A percentile compares a stretch with the other conserved stretches of the same genome.
phyloP scores from a whole-genome alignment of 2,888 invertebrate species.

The Eilema caniola region DNA sequence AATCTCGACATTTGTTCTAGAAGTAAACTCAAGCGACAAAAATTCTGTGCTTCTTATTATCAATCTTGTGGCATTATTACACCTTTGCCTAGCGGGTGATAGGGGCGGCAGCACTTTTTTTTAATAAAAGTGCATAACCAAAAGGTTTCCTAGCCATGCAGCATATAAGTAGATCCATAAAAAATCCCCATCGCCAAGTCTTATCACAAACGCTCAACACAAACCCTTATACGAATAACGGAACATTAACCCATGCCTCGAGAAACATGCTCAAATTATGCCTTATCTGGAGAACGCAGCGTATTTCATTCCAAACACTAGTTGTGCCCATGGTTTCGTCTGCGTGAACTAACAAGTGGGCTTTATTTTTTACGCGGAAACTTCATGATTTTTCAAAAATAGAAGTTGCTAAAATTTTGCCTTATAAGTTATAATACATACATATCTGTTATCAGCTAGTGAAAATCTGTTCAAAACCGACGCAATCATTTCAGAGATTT shows the following conservation, averaged over 20 bases:
- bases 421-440: too few relatives aligned
- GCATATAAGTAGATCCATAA: background rate
- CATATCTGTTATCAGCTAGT: too few relatives aligned
- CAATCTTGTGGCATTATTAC: too few relatives aligned
- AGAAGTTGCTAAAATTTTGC: background rate
- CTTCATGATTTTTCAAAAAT: background rate
- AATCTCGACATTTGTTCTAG: too few relatives aligned
- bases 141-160: background rate
- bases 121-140: background rate
- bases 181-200: background rate
- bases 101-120: background rate
- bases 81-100: too few relatives aligned
- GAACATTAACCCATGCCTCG: constrained; percentile 25
- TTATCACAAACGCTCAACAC: constrained; percentile 8
- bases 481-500: background rate
- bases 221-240: background rate
- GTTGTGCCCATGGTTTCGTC: background rate
- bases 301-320: constrained; percentile 47
- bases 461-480: background rate
- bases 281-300: constrained; percentile 45
- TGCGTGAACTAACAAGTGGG: background rate
- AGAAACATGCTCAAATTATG: constrained; percentile 40
- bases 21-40: too few relatives aligned
- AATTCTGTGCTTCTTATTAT: too few relatives aligned
- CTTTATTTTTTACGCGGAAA: background rate